phyloP scores from a whole-genome alignment of 64 coral and sea anemone species.

The Porites australiensis region DNA sequence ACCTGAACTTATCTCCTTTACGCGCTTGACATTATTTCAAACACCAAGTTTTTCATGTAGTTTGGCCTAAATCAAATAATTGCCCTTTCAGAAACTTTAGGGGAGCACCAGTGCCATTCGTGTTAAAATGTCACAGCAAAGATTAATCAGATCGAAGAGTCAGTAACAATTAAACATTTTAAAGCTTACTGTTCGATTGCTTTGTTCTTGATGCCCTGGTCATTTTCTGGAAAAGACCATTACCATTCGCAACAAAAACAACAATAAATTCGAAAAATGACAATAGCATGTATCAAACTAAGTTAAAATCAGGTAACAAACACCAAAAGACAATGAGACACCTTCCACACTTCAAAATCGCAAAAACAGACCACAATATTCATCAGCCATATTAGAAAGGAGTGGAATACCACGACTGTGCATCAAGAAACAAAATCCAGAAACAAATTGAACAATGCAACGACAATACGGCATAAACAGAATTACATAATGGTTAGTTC shows the following conservation, averaged over 20 bases:
- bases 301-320: neutral
- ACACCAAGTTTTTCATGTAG: too few species aligned
- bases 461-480: neutral
- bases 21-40: too few species aligned
- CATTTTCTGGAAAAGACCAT: slow-evolving; percentile 10
- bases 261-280: neutral
- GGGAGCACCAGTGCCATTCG: too few species aligned
- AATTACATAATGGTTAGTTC: neutral
- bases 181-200: slow-evolving; percentile 9
- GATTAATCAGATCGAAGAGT: neutral
- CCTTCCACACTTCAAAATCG: too few species aligned
- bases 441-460: neutral
- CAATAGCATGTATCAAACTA: neutral
- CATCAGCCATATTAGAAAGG: too few species aligned
- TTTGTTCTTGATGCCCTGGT: neutral
- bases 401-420: too few species aligned
- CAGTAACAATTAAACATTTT: neutral
- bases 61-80: too few species aligned
- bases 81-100: too few species aligned
- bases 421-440: neutral
- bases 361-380: too few species aligned
- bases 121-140: neutral
- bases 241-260: neutral
- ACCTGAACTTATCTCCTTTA: too few species aligned
- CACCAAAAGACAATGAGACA: too few species aligned